Evolutionary conservation across 2,113 vertebrate species (phyloP), one percentile per base, ranked within the genome.

Genomic region (Dasyprocta punctata): DNA sequence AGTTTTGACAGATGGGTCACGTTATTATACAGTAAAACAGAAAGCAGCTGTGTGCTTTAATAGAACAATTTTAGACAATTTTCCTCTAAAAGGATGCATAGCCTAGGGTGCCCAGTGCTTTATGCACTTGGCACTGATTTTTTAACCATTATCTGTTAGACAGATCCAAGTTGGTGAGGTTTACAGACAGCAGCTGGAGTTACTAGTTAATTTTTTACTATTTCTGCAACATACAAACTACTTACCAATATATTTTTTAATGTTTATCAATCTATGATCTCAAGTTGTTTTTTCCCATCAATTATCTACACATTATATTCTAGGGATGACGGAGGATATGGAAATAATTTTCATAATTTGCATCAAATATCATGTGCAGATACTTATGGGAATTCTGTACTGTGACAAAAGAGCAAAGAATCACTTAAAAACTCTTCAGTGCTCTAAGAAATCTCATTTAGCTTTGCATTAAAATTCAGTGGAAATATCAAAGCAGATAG

Each of bases 1-100:
- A 95, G 17, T 47, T 84, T 94, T 65, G 83, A 75, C 95, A 97
- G 92, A 93, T 96, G 92, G 89, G 73, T 52, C 86, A 86, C 26
- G 67, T 85, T 94, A 87, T 95, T 73, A 78, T 77, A 71, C 19
- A 12, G 89, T 81, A 44, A 89, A 93, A 56, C 94, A 87, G 94
- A 96, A 97, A 83, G 86, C 96, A 97, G 80, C 92, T 96, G 96
- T 95, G 87, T 75, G 14, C 54, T 86, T 80, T 97, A 83, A 94
- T 93, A 90, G 84, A 90, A 95, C 93, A 96, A 97, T 95, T 97
- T 92, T 69, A 96, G 86, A 88, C 38, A 86, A 61, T 92, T 97
- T 60, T 91, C 38, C 33, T 90, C 38, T 86, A 60, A 52, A 96
- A 86, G 65, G 38, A 75, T 44, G 14, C 52, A 28, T 13, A 82